A percentile compares a stretch with the other conserved stretches of the same genome.
phyloP scores from a whole-genome alignment of 1,140 invertebrate genomes.

The Lordiphosa stackelbergi region DNA sequence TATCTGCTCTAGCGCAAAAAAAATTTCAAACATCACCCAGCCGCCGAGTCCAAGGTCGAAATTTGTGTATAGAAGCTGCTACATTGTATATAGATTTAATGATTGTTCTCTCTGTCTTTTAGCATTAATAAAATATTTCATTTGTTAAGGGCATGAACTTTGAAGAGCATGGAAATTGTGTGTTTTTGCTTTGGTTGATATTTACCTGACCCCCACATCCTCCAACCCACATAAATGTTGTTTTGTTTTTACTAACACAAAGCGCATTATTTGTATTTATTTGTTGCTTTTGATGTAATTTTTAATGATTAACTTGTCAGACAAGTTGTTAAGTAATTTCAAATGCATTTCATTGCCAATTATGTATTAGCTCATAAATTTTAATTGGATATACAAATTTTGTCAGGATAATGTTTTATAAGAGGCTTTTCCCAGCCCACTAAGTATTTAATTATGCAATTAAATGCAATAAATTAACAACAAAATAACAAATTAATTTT shows the following conservation, averaged over 20 bases:
- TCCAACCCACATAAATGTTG: constrained; percentile 11
- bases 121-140: constrained; percentile 28
- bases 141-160: constrained; percentile 27
- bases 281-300: constrained; percentile 35
- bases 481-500: too few relatives aligned
- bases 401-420: too few relatives aligned
- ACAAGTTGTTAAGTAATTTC: too few relatives aligned
- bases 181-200: constrained; percentile 4
- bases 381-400: too few relatives aligned
- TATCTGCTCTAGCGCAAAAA: constrained; percentile 64
- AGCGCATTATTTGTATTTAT: constrained; percentile 61
- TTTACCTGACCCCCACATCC: not conserved
- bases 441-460: too few relatives aligned
- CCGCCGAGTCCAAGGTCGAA: constrained; percentile 21
- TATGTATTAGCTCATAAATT: too few relatives aligned
- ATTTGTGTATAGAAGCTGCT: not conserved
- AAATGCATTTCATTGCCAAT: too few relatives aligned
- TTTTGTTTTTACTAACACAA: constrained; percentile 63
- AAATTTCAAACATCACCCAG: constrained; percentile 1
- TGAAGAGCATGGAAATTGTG: not conserved
- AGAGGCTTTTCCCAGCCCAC: too few relatives aligned
- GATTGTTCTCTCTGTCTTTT: constrained; percentile 9
- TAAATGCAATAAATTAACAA: too few relatives aligned
- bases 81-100: not conserved
- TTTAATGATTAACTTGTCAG: constrained; percentile 14